Conservation (phyloP, 2,113 vertebrate genomes). For the Otocyon megalotis region DNA sequence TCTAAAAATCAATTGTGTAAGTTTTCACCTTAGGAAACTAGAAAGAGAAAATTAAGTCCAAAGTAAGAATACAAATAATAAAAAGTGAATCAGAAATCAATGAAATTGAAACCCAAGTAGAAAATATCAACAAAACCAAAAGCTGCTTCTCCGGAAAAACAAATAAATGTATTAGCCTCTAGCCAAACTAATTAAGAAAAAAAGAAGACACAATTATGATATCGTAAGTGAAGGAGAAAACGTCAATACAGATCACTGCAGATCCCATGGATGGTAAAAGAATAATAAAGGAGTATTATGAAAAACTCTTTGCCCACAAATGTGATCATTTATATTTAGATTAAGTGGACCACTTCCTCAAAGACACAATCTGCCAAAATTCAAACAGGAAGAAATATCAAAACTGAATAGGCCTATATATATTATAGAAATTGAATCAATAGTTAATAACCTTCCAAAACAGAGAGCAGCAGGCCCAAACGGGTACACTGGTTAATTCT, state of each 20-base stretch:
- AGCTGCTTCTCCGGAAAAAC: not conserved
- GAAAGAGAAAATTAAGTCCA: not conserved
- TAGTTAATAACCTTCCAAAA: not conserved
- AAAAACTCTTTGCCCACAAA: not conserved
- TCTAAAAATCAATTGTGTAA: not conserved
- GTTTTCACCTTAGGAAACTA: not conserved
- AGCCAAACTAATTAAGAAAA: not conserved
- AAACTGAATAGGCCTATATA: not conserved
- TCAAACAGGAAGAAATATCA: not conserved
- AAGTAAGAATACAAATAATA: not conserved
- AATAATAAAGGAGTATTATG: not conserved
- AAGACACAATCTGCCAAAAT: not conserved
- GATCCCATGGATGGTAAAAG: not conserved
- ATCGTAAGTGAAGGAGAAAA: not conserved
- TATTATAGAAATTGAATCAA: not conserved
- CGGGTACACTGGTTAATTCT: not conserved
- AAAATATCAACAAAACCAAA: slow-evolving; percentile 5
- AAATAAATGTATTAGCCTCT: not conserved
- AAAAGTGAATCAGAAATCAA: not conserved
- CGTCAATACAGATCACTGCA: not conserved
- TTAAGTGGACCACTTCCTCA: not conserved
- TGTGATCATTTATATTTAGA: not conserved
- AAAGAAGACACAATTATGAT: not conserved
- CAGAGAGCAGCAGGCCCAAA: not conserved
- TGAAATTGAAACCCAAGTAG: not conserved